These are phyloP conservation scores for Drosophila pandora DNA, from an alignment of 1,140 invertebrate species.

Conservation along the genomic window DNA sequence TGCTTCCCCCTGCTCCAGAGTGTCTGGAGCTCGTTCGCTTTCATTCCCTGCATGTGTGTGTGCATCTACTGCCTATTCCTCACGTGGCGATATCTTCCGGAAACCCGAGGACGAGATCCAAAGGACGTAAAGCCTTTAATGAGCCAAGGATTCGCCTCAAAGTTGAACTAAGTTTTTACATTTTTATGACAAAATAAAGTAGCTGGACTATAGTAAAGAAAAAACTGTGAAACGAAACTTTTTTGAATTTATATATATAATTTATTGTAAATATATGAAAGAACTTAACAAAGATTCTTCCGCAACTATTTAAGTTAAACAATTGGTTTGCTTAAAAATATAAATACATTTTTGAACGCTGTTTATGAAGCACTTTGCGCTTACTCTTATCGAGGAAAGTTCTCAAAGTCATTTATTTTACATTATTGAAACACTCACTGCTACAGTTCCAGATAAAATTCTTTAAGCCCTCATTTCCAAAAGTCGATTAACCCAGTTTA, in stretches of 20 bases:
- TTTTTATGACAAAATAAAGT: not conserved
- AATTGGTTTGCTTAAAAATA: not conserved
- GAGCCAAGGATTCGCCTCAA: constrained; percentile 82
- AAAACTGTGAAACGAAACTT: too few species aligned
- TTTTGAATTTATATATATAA: too few species aligned
- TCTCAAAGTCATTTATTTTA: too few species aligned
- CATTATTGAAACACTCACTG: too few species aligned
- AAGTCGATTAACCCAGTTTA: too few species aligned
- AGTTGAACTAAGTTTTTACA: constrained; percentile 4
- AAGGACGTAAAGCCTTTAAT: constrained; percentile 85
- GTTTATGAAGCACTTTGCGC: too few species aligned
- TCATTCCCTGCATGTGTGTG: constrained; percentile 87
- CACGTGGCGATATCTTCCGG: constrained; percentile 88
- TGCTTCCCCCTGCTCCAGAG: constrained; percentile 88
- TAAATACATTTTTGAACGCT: not conserved
- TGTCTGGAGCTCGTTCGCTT: constrained; percentile 87
- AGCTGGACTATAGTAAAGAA: constrained; percentile 15
- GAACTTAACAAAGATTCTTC: not conserved
- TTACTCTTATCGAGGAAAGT: too few species aligned
- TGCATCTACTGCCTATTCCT: constrained; percentile 86
- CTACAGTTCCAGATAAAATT: too few species aligned
- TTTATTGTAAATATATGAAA: too few species aligned
- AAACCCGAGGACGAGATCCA: constrained; percentile 87
- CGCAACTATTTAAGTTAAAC: not conserved
- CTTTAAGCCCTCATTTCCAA: too few species aligned